These are phyloP conservation scores for Chloebia gouldiae DNA, from an alignment of 2,113 vertebrate genomes.

Conservation along the genomic window DNA sequence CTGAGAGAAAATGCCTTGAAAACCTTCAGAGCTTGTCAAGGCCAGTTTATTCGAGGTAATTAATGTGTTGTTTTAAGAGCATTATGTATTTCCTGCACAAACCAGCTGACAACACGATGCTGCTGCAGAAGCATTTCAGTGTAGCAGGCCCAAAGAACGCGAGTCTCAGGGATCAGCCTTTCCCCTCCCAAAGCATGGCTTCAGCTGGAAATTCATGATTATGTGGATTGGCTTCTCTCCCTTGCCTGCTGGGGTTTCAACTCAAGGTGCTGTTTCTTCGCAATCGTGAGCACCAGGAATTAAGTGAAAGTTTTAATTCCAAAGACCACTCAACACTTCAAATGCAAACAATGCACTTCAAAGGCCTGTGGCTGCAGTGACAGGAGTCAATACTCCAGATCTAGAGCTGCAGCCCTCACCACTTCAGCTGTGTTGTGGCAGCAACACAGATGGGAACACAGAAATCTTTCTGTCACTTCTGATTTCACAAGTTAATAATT, in stretches of 20 bases:
- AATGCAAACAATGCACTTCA: background rate
- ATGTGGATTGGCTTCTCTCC: background rate
- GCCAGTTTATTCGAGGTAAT: background rate
- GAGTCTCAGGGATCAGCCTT: background rate
- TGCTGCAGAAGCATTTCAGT: background rate
- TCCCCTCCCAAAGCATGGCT: background rate
- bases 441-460: background rate
- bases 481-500: background rate
- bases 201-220: background rate
- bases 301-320: background rate
- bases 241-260: background rate
- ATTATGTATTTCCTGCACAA: background rate
- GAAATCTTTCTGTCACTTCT: background rate
- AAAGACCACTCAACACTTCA: background rate
- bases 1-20: background rate
- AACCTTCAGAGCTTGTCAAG: background rate
- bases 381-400: background rate
- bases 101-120: fast-evolving
- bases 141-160: fast-evolving
- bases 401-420: background rate
- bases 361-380: background rate
- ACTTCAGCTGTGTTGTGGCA: background rate
- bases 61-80: background rate
- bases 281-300: background rate
- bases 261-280: background rate